These are phyloP conservation scores for Heliconius hermathena DNA, from an alignment of 1,140 invertebrate genomes.

Conservation along the genomic window DNA sequence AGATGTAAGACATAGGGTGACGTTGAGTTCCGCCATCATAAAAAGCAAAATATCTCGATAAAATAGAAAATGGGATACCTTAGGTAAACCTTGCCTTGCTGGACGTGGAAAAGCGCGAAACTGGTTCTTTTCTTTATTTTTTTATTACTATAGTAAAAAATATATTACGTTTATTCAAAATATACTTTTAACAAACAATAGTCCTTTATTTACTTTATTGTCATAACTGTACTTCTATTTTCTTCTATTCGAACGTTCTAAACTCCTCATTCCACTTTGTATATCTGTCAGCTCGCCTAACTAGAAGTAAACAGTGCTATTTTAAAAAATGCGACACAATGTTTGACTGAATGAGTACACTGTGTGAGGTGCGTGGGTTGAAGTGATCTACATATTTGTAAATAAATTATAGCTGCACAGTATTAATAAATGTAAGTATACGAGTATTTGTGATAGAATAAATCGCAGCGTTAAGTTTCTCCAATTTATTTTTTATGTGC, in stretches of 20 bases:
- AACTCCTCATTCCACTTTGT: background rate
- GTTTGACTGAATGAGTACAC: slow-evolving; percentile 30
- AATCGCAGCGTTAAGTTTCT: too few relatives aligned
- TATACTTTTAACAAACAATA: background rate
- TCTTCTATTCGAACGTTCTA: background rate
- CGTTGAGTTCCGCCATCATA: too few relatives aligned
- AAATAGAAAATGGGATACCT: too few relatives aligned
- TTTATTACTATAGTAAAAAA: too few relatives aligned
- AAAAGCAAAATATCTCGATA: too few relatives aligned
- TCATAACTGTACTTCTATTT: background rate
- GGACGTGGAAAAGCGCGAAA: too few relatives aligned
- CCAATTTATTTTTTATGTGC: too few relatives aligned
- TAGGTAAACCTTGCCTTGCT: too few relatives aligned
- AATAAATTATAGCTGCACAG: slow-evolving; percentile 13
- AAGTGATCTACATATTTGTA: slow-evolving; percentile 30
- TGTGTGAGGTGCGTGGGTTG: slow-evolving; percentile 22
- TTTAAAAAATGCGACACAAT: slow-evolving; percentile 28
- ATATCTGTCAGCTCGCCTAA: slow-evolving; percentile 14
- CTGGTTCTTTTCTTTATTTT: too few relatives aligned
- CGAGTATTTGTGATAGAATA: too few relatives aligned
- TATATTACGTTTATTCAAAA: too few relatives aligned
- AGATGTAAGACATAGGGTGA: too few relatives aligned
- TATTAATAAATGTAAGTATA: background rate
- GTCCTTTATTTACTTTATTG: background rate
- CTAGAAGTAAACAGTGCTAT: slow-evolving; percentile 23